Percentiles rank a stretch among this genome's conserved stretches.
Conservation (phyloP, 2,113 vertebrate species). For the cattle (Bos taurus) region ARS-UCD2.0 NC_037338.1:51895001-51895500, state of each 20-base stretch:
- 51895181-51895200: background rate
- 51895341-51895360: background rate
- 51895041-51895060: background rate
- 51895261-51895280: background rate
- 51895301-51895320: background rate
- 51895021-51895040: background rate
- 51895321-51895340: background rate
- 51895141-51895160: background rate
- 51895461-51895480: background rate
- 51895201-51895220: background rate
- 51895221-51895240: background rate
- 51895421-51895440: background rate
- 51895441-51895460: background rate
- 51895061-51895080: background rate
- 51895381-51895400: background rate
- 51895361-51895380: background rate
- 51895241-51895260: background rate
- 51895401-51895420: background rate
- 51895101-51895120: background rate
- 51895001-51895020: background rate
- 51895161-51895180: background rate
- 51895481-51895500: background rate
- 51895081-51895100: background rate
- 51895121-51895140: background rate
- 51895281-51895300: background rate